Base-by-base conservation (phyloP, 1,140 invertebrate species). In the Atta cephalotes region DNA sequence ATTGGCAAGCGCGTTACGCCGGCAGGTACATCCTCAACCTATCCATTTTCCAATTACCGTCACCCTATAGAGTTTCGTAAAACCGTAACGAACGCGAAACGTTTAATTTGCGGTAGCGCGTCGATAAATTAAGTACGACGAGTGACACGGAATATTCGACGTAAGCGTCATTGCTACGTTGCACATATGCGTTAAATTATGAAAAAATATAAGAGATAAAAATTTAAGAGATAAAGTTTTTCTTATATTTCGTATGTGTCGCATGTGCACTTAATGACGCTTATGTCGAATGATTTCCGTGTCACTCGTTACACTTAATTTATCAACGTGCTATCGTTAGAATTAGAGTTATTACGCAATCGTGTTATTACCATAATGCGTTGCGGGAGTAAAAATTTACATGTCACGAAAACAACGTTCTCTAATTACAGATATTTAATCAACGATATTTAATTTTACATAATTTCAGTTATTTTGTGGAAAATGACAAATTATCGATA, bases 111-210 rank as follows among this genome's bases (percentile, higher is more conserved):
- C 82, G 76, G 70, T 86, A 21, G 68, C 28, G 68, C 78, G 45
- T 14, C 76, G 82, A 78, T 86, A 88, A 88, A 89, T 88, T 88
- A 88, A 89, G 76, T 88, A 60, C 87, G 14, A 86, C 68, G 88
- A 65, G 45, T 31, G 82, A 87, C 72, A 87, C 68, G 70, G 71
- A 81, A 88, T 71, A 51, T 68, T 45, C 49, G 21, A 62, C 77
- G 49, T 66, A 66, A 80, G 51, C 56, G 49, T 74, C 53, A 45
- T 60, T 70, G 39, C 25, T 45, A 28, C 39, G 35, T 49, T 10
- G 56, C 35, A 39, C 80, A 35, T 74, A 62, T n/a, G 70, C 28
- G 39, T 1, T 35, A 14, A 5, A 31, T 62, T 62, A 62, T 25
- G 31, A 62, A 62, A 84, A 74, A 25, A 28, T 12, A 21, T 45